Percentiles rank a stretch among this genome's conserved stretches.
Conservation (phyloP, 2,888 invertebrate genomes). For the Latrodectus elegans region DNA sequence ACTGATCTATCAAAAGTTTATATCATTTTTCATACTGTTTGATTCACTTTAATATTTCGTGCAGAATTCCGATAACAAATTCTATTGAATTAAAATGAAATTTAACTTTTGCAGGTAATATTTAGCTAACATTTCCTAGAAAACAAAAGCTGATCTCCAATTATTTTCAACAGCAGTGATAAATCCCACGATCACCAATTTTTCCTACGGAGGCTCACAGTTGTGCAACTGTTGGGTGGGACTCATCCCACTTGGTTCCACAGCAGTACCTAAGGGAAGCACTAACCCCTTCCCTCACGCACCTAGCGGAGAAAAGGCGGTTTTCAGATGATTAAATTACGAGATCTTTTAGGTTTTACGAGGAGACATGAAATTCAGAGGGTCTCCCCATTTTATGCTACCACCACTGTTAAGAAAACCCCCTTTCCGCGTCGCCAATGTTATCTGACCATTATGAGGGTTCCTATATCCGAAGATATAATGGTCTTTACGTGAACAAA, state of each 20-base stretch:
- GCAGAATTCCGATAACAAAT: too few species aligned
- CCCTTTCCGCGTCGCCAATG: constrained; percentile 46
- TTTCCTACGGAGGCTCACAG: neutral
- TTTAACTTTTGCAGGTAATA: too few species aligned
- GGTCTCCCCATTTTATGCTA: constrained; percentile 47
- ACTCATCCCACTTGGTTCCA: constrained; percentile 50
- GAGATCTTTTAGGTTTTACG: constrained; percentile 68
- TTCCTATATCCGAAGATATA: constrained; percentile 62
- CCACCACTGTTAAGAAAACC: constrained; percentile 45
- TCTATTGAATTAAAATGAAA: too few species aligned
- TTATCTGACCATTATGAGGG: constrained; percentile 69
- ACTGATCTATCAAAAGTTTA: too few species aligned
- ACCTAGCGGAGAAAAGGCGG: constrained; percentile 55
- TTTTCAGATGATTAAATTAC: constrained; percentile 70
- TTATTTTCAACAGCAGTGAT: neutral
- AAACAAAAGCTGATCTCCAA: neutral
- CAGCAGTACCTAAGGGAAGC: constrained; percentile 7
- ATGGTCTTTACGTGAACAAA: constrained; percentile 69
- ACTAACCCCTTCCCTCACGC: constrained; percentile 39
- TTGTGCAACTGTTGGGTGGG: neutral
- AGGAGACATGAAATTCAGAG: constrained; percentile 54
- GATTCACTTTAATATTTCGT: too few species aligned
- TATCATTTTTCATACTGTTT: too few species aligned
- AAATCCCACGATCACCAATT: too few species aligned
- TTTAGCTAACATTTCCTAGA: too few species aligned